Evolutionary conservation across 2,888 invertebrate genomes (phyloP).

Genomic region (Mechanitis messenoides): DNA sequence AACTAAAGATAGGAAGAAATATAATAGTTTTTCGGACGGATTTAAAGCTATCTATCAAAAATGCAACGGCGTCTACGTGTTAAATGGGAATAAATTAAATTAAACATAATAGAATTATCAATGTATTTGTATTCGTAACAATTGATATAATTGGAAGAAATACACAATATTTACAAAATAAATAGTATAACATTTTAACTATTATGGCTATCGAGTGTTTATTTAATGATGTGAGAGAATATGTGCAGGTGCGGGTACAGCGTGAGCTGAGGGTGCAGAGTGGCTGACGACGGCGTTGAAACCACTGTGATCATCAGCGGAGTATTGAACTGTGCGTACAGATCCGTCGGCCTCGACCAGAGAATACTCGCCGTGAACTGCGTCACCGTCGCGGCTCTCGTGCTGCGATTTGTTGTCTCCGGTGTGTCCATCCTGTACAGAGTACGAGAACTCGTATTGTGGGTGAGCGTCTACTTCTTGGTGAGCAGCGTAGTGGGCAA

Average conservation of each 20-base stretch:
- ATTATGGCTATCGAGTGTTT: not conserved
- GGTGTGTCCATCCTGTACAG: constrained; percentile 73
- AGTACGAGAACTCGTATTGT: constrained; percentile 75
- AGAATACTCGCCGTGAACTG: constrained; percentile 63
- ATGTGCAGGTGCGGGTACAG: constrained; percentile 36
- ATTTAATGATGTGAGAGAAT: constrained; percentile 44
- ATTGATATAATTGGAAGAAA: no score
- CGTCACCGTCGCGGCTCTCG: constrained; percentile 41
- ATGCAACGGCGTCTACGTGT: no score
- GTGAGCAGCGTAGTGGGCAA: constrained; percentile 52
- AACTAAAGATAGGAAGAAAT: no score
- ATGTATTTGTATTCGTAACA: no score
- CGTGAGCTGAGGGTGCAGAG: constrained; percentile 42
- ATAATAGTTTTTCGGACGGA: no score
- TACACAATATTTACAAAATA: no score
- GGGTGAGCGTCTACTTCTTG: constrained; percentile 54
- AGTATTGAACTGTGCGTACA: constrained; percentile 72
- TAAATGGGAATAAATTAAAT: no score
- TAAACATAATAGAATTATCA: no score
- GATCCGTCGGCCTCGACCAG: constrained; percentile 73
- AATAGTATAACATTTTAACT: no score
- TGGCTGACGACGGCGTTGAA: constrained; percentile 62
- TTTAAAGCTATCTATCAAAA: no score
- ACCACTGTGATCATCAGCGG: constrained; percentile 70
- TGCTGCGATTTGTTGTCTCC: constrained; percentile 72